Evolutionary conservation across 1,140 invertebrate genomes (phyloP), one percentile per base, ranked within the genome.

Genomic region (Temnothorax curvispinosus): DNA sequence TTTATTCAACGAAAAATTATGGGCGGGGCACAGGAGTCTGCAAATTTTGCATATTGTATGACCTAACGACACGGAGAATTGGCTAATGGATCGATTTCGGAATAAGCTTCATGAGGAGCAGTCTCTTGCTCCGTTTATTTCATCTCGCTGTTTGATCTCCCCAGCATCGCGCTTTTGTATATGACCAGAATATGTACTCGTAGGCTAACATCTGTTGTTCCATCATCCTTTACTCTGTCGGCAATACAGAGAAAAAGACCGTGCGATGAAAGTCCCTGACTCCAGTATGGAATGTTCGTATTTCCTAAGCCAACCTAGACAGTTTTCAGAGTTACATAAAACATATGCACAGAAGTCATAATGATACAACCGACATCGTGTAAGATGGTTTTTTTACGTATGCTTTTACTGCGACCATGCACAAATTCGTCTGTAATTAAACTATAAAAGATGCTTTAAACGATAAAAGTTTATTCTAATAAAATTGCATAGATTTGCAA

Each of bases 21-120:
- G 90, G 91, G 92, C 82, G 91, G 90, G 93, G 92, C 78, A 88
- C 58, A 2, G 27, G 35, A 32, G 1, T 15, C 7, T 18, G 35
- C 15, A 9, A 71, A 58, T 81, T 44, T 71, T 7, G 9, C 4
- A 18, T n/a, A 44, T 15, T 54, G 47, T 38, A 6, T 7, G 11
- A 72, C 11, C 38, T 44, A 7, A 58, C 27, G 54, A 41, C 7
- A 27, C 11, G 50, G 41, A 60, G 7, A 74, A 74, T 35, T 62
- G 5, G 2, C 6, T 32, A 9, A 18, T 32, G 6, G 6, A 41
- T 41, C 6, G 64, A 32, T 27, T 81, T 1, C 47, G 13, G 58
- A 58, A 4, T 7, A 18, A 38, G 11, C 35, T 74, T 60, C 9
- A 15, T 3, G 18, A 27, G 5, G 3, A 2, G 21, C 4, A 47